Evolutionary conservation across 1,140 invertebrate species (phyloP).

Genomic region (Bradysia coprophila): DNA sequence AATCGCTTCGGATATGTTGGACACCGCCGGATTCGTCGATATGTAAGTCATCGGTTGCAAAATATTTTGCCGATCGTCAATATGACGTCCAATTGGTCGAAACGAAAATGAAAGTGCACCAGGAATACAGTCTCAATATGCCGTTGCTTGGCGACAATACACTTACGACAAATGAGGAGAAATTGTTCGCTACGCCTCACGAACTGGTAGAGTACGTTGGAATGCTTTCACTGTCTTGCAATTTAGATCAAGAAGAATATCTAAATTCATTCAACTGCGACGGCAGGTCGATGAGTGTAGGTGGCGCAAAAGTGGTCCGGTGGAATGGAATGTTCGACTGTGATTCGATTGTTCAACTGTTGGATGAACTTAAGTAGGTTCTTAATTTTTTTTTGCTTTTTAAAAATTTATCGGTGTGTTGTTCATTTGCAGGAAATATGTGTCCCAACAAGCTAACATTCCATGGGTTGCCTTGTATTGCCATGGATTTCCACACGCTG

Average conservation of each 20-base stretch:
- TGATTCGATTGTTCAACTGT: constrained; percentile 21
- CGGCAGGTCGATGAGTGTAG: constrained; percentile 19
- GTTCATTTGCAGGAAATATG: constrained; percentile 13
- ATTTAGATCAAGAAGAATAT: constrained; percentile 15
- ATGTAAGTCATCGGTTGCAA: constrained; percentile 38
- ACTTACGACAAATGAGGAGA: constrained; percentile 10
- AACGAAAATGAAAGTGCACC: constrained; percentile 16
- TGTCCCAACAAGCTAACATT: constrained; percentile 9
- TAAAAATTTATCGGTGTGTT: constrained; percentile 1
- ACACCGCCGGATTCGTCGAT: constrained; percentile 28
- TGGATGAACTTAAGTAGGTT: constrained; percentile 19
- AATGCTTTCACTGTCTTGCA: constrained; percentile 24
- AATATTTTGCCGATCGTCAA: constrained; percentile 28
- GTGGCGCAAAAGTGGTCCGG: constrained; percentile 23
- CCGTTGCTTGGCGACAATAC: constrained; percentile 15
- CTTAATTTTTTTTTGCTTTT: constrained; percentile 6
- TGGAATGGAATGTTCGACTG: constrained; percentile 30
- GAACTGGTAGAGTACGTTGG: constrained; percentile 35
- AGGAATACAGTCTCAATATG: constrained; percentile 20
- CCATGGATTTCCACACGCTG: constrained; percentile 33
- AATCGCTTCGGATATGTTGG: constrained; percentile 32
- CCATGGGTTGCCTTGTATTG: constrained; percentile 30
- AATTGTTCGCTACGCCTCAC: constrained; percentile 1
- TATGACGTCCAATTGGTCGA: constrained; percentile 25
- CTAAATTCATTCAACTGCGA: constrained; percentile 20